phyloP scores from a whole-genome alignment of 2,113 vertebrate species.

The Cynoglossus semilaevis region DNA sequence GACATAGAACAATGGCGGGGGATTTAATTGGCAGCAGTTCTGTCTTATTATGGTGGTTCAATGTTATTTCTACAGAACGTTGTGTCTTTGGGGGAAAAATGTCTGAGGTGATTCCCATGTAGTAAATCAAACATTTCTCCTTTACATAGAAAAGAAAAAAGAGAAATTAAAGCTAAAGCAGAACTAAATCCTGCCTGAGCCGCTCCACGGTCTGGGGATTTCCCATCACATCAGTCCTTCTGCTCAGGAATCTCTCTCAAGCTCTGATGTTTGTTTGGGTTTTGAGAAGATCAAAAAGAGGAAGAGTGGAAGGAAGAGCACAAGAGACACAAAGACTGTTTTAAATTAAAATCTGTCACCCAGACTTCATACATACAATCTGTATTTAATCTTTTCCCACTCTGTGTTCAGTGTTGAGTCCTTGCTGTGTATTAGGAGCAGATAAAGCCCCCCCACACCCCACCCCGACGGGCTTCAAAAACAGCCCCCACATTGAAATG shows the following conservation, averaged over 20 bases:
- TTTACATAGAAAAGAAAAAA: conserved; percentile 4
- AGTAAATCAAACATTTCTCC: conserved; percentile 41
- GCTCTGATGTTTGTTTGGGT: conserved; percentile 60
- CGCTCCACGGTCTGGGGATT: conserved; percentile 59
- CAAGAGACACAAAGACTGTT: conserved; percentile 33
- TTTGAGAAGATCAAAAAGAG: conserved; percentile 37
- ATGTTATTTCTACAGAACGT: conserved; percentile 2
- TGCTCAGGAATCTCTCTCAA: conserved; percentile 54
- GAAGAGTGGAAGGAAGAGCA: conserved; percentile 28
- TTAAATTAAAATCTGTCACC: conserved; percentile 3
- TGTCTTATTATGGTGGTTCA: background rate
- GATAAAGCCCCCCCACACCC: conserved; percentile 30
- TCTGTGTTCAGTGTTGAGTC: conserved; percentile 5
- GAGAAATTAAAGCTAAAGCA: conserved; percentile 16
- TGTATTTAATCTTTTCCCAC: conserved; percentile 3
- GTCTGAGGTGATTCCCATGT: conserved; percentile 47
- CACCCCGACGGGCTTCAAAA: conserved; percentile 18
- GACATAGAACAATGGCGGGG: conserved; percentile 14
- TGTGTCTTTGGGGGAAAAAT: conserved; percentile 29
- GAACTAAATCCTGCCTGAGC: conserved; percentile 38
- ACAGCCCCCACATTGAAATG: conserved; percentile 37
- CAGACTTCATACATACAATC: background rate
- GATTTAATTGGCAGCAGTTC: conserved; percentile 23
- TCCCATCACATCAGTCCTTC: conserved; percentile 53
- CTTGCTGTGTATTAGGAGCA: conserved; percentile 33